These are phyloP conservation scores for Hemicordylus capensis DNA, from an alignment of 2,113 vertebrate species.

Conservation along the genomic window DNA sequence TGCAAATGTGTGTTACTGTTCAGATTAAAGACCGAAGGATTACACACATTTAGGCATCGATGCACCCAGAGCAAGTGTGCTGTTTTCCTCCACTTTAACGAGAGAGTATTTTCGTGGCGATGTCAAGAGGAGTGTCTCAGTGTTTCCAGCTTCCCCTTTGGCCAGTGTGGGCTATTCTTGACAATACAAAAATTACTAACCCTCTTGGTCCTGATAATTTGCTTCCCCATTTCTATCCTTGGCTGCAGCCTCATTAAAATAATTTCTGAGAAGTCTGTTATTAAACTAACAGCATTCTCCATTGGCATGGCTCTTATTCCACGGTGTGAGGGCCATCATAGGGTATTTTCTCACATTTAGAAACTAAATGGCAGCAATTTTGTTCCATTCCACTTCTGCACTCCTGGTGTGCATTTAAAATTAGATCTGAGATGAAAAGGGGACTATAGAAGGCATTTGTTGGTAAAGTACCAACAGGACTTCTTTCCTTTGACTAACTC, in stretches of 20 bases:
- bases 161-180: not conserved
- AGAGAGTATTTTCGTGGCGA: not conserved
- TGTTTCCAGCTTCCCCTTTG: not conserved
- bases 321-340: not conserved
- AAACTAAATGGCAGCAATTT: slow-evolving; percentile 36
- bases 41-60: not conserved
- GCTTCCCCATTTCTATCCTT: not conserved
- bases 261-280: slow-evolving; percentile 44
- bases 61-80: not conserved
- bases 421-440: not conserved
- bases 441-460: slow-evolving; percentile 11
- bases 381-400: slow-evolving; percentile 7
- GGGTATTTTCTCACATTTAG: slow-evolving; percentile 23
- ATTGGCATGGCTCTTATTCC: not conserved
- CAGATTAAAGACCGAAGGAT: slow-evolving; percentile 26
- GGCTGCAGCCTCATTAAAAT: slow-evolving; percentile 32
- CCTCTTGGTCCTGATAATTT: slow-evolving; percentile 16
- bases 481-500: not conserved
- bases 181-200: not conserved
- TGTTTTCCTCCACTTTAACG: not conserved
- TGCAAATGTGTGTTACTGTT: slow-evolving; percentile 8
- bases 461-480: not conserved
- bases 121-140: not conserved
- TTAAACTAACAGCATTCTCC: slow-evolving; percentile 25
- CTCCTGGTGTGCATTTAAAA: slow-evolving; percentile 31